phyloP scores from a whole-genome alignment of 2,888 invertebrate species.

The Sipha maydis region DNA sequence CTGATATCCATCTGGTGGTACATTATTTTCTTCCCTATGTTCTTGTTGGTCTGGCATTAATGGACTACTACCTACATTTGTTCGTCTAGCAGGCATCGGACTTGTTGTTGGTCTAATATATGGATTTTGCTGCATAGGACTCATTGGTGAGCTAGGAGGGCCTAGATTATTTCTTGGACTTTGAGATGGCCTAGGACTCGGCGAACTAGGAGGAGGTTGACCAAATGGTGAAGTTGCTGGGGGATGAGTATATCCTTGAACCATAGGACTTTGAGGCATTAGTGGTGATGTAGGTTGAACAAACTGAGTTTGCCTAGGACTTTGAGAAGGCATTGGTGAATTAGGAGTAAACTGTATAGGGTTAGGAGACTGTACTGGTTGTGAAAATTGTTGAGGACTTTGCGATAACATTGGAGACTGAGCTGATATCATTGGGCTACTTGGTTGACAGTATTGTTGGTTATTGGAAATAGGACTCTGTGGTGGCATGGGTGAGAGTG shows the following conservation, averaged over 20 bases:
- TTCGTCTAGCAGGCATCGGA: conserved; percentile 68
- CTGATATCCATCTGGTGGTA: conserved; percentile 64
- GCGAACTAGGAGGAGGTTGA: conserved; percentile 58
- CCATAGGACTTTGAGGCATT: conserved; percentile 66
- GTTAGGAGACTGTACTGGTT: conserved; percentile 53
- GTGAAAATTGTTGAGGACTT: conserved; percentile 62
- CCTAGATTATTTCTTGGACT: conserved; percentile 60
- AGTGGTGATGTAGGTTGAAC: conserved; percentile 70
- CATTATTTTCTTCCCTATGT: conserved; percentile 60
- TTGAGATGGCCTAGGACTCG: conserved; percentile 60
- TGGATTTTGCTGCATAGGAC: conserved; percentile 65
- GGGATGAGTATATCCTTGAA: conserved; percentile 61
- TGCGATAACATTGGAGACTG: conserved; percentile 66
- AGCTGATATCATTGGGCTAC: conserved; percentile 65
- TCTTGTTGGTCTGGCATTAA: conserved; percentile 70
- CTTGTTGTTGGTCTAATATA: conserved; percentile 66
- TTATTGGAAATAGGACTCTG: conserved; percentile 63
- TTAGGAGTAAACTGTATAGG: conserved; percentile 66
- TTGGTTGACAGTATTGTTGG: conserved; percentile 60
- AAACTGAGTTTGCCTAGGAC: conserved; percentile 66
- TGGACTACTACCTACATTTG: conserved; percentile 69
- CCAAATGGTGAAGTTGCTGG: conserved; percentile 59
- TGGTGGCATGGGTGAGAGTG: conserved; percentile 61
- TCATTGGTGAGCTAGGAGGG: conserved; percentile 63
- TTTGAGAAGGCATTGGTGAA: conserved; percentile 69